Conservation (phyloP, 2,113 vertebrate genomes). For the Sceloporus undulatus region DNA sequence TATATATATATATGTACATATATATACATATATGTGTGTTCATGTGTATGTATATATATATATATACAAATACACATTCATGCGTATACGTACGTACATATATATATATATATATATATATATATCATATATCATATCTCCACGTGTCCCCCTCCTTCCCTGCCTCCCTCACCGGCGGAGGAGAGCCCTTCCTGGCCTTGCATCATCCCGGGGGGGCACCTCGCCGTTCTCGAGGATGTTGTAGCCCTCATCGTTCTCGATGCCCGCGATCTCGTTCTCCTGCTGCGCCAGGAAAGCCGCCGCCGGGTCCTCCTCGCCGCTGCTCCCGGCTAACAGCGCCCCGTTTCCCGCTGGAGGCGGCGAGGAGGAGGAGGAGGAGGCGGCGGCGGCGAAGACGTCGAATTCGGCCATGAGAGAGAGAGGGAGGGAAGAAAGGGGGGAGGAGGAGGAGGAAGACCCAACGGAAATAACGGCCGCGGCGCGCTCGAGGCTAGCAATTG, state of each 20-base stretch:
- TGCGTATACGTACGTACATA: too few species aligned
- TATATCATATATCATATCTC: too few species aligned
- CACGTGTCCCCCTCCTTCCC: fast-evolving
- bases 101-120: too few species aligned
- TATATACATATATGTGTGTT: too few species aligned
- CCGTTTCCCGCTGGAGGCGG: conserved; percentile 75
- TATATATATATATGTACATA: background rate
- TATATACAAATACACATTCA: too few species aligned
- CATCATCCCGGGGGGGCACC: conserved; percentile 83
- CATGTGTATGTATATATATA: too few species aligned
- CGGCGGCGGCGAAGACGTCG: conserved; percentile 43
- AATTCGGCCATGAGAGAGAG: conserved; percentile 48
- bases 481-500: background rate
- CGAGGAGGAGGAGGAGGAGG: background rate
- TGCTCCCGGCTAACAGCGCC: conserved; percentile 76
- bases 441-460: conserved; percentile 1
- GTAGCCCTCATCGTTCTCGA: conserved; percentile 93
- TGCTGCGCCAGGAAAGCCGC: conserved; percentile 95
- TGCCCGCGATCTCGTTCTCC: conserved; percentile 94
- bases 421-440: background rate
- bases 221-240: conserved; percentile 92
- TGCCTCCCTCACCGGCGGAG: background rate
- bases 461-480: conserved; percentile 2
- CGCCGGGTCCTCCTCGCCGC: conserved; percentile 90
- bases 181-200: conserved; percentile 57